Conservation (phyloP, 2,888 invertebrate species). For the Yponomeuta evonymella region DNA sequence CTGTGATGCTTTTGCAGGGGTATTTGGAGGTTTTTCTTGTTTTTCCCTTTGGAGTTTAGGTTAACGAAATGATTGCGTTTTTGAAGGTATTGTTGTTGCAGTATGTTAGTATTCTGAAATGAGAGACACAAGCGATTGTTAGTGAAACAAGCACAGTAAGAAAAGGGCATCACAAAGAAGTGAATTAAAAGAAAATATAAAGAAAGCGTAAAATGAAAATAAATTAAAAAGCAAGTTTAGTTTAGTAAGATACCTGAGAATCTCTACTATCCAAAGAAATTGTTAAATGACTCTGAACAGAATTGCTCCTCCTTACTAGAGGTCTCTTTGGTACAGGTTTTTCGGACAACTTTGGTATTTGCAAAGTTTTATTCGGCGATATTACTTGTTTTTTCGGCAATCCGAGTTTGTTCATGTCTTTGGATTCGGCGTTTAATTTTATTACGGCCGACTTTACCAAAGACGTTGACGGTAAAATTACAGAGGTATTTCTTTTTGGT, state of each 20-base stretch:
- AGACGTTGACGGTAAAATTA: slow-evolving; percentile 61
- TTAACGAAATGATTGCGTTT: slow-evolving; percentile 75
- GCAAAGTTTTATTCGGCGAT: slow-evolving; percentile 63
- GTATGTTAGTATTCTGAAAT: slow-evolving; percentile 78
- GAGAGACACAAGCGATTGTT: slow-evolving; percentile 32
- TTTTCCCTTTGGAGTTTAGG: slow-evolving; percentile 64
- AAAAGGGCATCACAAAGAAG: slow-evolving; percentile 23
- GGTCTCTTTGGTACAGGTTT: slow-evolving; percentile 69
- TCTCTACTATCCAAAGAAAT: slow-evolving; percentile 36
- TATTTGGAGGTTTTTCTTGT: slow-evolving; percentile 79
- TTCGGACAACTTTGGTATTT: slow-evolving; percentile 69
- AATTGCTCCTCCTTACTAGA: slow-evolving; percentile 60
- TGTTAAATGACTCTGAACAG: slow-evolving; percentile 57
- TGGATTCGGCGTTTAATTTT: slow-evolving; percentile 47
- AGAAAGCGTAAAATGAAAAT: slow-evolving; percentile 27
- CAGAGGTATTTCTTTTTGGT: slow-evolving; percentile 52
- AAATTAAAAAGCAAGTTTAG: slow-evolving; percentile 35
- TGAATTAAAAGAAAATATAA: slow-evolving; percentile 23
- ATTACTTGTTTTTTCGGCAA: slow-evolving; percentile 65
- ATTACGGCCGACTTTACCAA: slow-evolving; percentile 61
- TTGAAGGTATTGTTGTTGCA: slow-evolving; percentile 76
- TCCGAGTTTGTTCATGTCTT: slow-evolving; percentile 56
- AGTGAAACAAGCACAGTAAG: slow-evolving; percentile 40
- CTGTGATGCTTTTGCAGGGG: slow-evolving; percentile 80
- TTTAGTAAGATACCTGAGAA: slow-evolving; percentile 58